A percentile compares a stretch with the other conserved stretches of the same genome.
phyloP scores from a whole-genome alignment of 2,888 invertebrate species.

The Tanypteryx hageni region DNA sequence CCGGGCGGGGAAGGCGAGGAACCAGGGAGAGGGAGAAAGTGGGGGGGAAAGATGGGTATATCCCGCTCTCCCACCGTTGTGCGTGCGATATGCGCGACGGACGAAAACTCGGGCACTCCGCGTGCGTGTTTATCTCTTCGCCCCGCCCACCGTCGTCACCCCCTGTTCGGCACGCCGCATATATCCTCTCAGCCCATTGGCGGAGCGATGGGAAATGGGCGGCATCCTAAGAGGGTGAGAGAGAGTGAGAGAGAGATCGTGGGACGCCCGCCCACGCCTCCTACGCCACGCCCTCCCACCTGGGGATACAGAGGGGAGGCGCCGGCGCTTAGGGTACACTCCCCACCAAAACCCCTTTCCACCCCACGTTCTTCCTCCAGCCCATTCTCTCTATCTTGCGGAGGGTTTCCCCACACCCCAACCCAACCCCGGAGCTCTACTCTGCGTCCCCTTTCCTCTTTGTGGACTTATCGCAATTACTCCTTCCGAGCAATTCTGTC shows the following conservation, averaged over 20 bases:
- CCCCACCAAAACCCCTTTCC: neutral
- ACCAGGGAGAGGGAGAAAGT: neutral
- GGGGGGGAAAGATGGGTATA: neutral
- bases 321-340: neutral
- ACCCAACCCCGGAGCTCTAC: neutral
- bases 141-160: neutral
- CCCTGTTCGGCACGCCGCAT: constrained; percentile 1
- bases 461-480: neutral
- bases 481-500: neutral
- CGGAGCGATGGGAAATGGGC: neutral
- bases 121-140: neutral
- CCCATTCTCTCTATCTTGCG: neutral
- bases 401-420: neutral
- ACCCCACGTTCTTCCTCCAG: neutral
- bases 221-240: neutral
- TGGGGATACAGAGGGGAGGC: neutral
- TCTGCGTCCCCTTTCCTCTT: neutral
- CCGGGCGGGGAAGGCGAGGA: neutral
- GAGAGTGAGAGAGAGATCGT: neutral
- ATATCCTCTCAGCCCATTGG: neutral
- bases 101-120: neutral
- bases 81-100: constrained; percentile 8
- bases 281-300: neutral
- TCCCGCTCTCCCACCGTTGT: neutral
- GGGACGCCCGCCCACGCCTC: neutral